These are phyloP conservation scores for Atherinosoma microstoma DNA, from an alignment of 2,797 vertebrate genomes.

Conservation along the genomic window DNA sequence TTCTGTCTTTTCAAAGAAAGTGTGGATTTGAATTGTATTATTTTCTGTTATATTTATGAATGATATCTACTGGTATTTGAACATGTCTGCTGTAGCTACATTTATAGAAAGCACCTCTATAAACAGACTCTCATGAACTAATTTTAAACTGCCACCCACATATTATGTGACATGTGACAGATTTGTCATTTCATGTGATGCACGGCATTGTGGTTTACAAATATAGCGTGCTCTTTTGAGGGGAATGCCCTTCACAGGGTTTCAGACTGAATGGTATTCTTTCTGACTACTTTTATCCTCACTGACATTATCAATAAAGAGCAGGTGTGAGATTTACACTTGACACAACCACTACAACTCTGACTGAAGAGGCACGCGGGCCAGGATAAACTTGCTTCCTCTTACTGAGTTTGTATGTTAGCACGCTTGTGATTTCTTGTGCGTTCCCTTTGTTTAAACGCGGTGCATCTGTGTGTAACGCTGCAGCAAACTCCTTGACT, in stretches of 20 bases:
- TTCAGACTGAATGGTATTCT: slow-evolving; percentile 39
- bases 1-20: background rate
- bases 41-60: background rate
- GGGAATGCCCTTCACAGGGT: slow-evolving; percentile 68
- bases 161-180: slow-evolving; percentile 71
- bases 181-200: slow-evolving; percentile 78
- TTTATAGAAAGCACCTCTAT: slow-evolving; percentile 53
- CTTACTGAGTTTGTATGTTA: slow-evolving; percentile 22
- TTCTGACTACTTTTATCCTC: slow-evolving; percentile 40
- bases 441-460: slow-evolving; percentile 31
- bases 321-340: slow-evolving; percentile 34
- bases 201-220: slow-evolving; percentile 71
- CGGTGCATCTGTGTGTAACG: slow-evolving; percentile 31
- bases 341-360: slow-evolving; percentile 19
- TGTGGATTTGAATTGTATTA: background rate
- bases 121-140: slow-evolving; percentile 72
- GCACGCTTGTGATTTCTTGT: slow-evolving; percentile 44
- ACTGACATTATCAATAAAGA: slow-evolving; percentile 49
- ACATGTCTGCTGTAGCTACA: slow-evolving; percentile 4
- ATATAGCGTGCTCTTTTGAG: slow-evolving; percentile 60
- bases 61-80: background rate
- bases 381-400: slow-evolving; percentile 9
- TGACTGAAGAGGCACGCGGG: slow-evolving; percentile 18
- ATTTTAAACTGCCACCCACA: slow-evolving; percentile 74
- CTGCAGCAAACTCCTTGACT: slow-evolving; percentile 72